These are phyloP conservation scores for Cynopterus sphinx DNA, from an alignment of 2,797 vertebrate genomes.

Conservation along the genomic window DNA sequence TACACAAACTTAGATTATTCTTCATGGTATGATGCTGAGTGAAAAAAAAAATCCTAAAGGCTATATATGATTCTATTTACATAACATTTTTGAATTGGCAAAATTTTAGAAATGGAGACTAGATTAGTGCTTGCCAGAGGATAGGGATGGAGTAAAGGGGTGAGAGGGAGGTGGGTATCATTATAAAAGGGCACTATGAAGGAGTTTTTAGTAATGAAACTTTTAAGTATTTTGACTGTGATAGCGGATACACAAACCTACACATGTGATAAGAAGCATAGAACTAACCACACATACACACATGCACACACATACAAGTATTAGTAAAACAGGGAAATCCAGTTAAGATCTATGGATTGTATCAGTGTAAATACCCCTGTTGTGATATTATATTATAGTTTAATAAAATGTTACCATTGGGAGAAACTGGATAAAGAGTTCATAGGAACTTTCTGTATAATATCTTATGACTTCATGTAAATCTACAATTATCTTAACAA, in stretches of 20 bases:
- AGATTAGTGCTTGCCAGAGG: not conserved
- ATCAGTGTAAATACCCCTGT: not conserved
- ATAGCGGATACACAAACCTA: not conserved
- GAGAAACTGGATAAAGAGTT: not conserved
- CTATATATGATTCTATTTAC: not conserved
- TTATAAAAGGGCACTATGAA: slow-evolving; percentile 10
- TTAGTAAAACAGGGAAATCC: slow-evolving; percentile 21
- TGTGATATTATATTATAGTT: slow-evolving; percentile 3
- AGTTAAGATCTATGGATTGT: slow-evolving; percentile 16
- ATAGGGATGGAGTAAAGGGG: not conserved
- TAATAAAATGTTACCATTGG: not conserved
- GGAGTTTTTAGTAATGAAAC: slow-evolving; percentile 1
- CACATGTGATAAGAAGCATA: not conserved
- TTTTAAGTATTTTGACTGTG: not conserved
- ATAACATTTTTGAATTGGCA: slow-evolving; percentile 19
- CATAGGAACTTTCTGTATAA: not conserved
- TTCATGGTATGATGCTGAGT: not conserved
- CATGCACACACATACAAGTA: not conserved
- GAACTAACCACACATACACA: not conserved
- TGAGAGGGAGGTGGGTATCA: not conserved
- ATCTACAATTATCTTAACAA: slow-evolving; percentile 36
- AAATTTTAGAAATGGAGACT: slow-evolving; percentile 28
- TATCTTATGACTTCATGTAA: slow-evolving; percentile 10
- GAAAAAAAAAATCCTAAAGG: not conserved
- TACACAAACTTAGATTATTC: not conserved